phyloP scores from a whole-genome alignment of 2,797 vertebrate species.

The Stomatorhinus walkeri region DNA sequence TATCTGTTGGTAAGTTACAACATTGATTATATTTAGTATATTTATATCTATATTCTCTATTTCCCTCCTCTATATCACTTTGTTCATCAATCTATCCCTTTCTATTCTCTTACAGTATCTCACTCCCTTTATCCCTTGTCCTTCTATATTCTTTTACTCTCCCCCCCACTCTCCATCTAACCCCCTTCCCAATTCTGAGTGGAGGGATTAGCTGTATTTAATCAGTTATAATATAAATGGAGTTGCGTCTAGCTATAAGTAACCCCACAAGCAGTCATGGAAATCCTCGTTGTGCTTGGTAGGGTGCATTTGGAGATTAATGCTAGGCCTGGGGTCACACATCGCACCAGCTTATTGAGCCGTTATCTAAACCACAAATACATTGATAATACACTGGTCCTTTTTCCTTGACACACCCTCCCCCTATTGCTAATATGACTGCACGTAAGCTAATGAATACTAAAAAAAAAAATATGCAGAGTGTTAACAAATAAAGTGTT shows the following conservation, averaged over 20 bases:
- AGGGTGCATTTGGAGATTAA: neutral
- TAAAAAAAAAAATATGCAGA: neutral
- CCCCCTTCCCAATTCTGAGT: neutral
- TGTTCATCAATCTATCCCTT: neutral
- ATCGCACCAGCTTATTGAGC: neutral
- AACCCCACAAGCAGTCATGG: neutral
- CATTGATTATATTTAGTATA: neutral
- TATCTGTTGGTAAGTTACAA: neutral
- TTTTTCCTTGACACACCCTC: neutral
- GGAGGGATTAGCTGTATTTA: neutral
- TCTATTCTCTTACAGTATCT: neutral
- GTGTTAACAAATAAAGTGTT: neutral
- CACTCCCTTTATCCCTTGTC: neutral
- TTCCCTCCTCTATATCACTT: neutral
- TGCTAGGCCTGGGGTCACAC: neutral
- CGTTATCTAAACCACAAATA: neutral
- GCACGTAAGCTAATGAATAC: neutral
- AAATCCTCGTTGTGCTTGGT: neutral
- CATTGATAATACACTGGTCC: neutral
- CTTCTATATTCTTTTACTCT: neutral
- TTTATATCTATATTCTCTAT: neutral
- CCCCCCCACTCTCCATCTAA: neutral
- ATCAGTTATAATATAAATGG: neutral
- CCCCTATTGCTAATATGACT: neutral
- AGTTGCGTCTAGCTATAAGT: neutral